phyloP scores from a whole-genome alignment of 2,888 invertebrate genomes.

The Tetramorium bicarinatum region DNA sequence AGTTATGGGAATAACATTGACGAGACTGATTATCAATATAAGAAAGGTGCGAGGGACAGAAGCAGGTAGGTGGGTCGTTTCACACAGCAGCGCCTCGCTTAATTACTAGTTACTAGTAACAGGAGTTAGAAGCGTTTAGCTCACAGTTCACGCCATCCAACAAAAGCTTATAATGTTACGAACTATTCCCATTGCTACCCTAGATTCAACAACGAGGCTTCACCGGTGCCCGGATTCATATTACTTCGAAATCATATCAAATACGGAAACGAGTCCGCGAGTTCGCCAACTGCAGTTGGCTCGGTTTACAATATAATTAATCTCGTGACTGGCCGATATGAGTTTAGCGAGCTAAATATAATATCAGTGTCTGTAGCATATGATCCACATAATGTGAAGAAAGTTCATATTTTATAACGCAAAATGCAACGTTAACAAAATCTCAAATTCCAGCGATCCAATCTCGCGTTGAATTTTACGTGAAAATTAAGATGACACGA shows the following conservation, averaged over 20 bases:
- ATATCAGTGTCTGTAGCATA: slow-evolving; percentile 53
- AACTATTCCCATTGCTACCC: slow-evolving; percentile 75
- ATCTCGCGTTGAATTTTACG: background rate
- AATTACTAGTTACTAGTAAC: slow-evolving; percentile 83
- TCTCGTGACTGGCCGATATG: slow-evolving; percentile 55
- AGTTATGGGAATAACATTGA: background rate
- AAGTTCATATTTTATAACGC: slow-evolving; percentile 26
- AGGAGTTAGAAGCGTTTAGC: slow-evolving; percentile 82
- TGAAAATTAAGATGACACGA: background rate
- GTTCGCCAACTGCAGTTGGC: slow-evolving; percentile 66
- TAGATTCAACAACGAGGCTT: slow-evolving; percentile 70
- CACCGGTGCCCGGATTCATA: slow-evolving; percentile 68
- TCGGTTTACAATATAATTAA: slow-evolving; percentile 71
- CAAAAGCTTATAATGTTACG: slow-evolving; percentile 78
- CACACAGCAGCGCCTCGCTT: slow-evolving; percentile 83
- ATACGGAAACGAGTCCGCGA: slow-evolving; percentile 65
- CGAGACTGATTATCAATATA: background rate
- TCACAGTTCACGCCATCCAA: slow-evolving; percentile 78
- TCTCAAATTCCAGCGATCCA: background rate
- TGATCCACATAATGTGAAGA: slow-evolving; percentile 43
- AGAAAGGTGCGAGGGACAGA: slow-evolving; percentile 64
- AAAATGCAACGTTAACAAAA: background rate
- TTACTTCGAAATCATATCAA: slow-evolving; percentile 74
- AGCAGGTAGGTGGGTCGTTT: slow-evolving; percentile 76
- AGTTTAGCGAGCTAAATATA: slow-evolving; percentile 62